These are phyloP conservation scores for Lepidurus apus DNA, from an alignment of 1,140 invertebrate genomes.

Conservation along the genomic window DNA sequence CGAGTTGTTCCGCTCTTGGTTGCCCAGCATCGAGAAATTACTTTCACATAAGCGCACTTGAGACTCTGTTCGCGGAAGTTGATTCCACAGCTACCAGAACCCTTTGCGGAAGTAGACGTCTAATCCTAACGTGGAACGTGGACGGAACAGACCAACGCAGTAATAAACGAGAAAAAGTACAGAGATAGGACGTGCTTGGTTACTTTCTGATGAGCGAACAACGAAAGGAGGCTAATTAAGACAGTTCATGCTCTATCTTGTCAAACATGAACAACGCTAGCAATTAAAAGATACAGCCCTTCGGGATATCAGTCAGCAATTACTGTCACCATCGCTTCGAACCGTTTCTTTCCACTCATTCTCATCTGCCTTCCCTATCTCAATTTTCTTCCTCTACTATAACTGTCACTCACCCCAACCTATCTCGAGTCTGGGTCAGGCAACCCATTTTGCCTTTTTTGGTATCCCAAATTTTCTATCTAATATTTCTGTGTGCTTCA, in stretches of 20 bases:
- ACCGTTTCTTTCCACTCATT: neutral
- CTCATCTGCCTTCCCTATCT: neutral
- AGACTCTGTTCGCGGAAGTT: neutral
- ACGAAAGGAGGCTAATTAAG: neutral
- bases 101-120: neutral
- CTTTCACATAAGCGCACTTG: neutral
- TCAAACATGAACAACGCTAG: neutral
- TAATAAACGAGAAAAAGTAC: neutral
- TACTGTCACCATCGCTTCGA: neutral
- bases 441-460: neutral
- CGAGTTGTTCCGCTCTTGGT: neutral
- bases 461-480: neutral
- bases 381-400: neutral
- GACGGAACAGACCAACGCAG: too few species aligned
- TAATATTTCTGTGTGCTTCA: neutral
- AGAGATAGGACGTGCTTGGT: neutral
- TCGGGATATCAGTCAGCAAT: conserved; percentile 13
- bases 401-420: neutral
- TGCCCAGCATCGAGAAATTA: neutral
- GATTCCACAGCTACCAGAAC: too few species aligned
- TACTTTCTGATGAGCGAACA: neutral
- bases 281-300: neutral
- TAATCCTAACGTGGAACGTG: neutral
- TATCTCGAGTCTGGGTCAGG: neutral
- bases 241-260: neutral